Evolutionary conservation across 2,113 vertebrate genomes (phyloP), one percentile per base, ranked within the genome.

Genomic region (Zosterops japonicus): DNA sequence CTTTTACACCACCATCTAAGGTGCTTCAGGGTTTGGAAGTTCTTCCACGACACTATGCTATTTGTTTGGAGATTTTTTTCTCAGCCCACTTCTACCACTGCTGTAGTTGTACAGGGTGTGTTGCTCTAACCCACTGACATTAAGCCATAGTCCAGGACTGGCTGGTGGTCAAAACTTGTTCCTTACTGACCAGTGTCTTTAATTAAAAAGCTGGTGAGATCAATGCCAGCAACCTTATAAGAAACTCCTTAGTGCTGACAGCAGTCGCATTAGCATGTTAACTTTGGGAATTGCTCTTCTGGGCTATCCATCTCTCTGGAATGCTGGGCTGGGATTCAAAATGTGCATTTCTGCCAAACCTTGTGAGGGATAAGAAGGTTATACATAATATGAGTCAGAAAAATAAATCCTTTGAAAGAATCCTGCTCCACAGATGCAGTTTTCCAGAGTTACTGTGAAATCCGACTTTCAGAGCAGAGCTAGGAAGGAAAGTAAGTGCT

Each of bases 281-380:
- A 75, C 90, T 89, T 75, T 76, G 78, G 52, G 84, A 94, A 89
- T 55, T 82, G 82, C n/a, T 85, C 65, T 95, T 90, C 87, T 90
- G 84, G 44, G 21, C 56, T 83, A 47, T 55, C 87, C 27, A 17
- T 64, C 49, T 52, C 57, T 44, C 78, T 46, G 65, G 53, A 95
- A 87, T 52, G 57, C 49, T 68, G 23, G 65, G 28, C 49, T 82
- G 41, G 44, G 47, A 68, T 79, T 90, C 74, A 71, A 85, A 92
- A 75, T 6, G 0, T 69, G 41, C 53, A 71, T 89, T 95, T 91
- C 87, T 96, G 81, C 74, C 70, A 91, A 69, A 76, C 4, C 21
- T 89, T 89, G 46, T 81, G 78, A 94, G 42, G 65, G 24, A 55
- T 78, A 87, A 84, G 69, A 79, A 89, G 65, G 57, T 50, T 72